A percentile compares a stretch with the other conserved stretches of the same genome.
These are phyloP conservation scores for Hymenochirus boettgeri DNA, from an alignment of 2,113 vertebrate genomes.

Conservation along the genomic window DNA sequence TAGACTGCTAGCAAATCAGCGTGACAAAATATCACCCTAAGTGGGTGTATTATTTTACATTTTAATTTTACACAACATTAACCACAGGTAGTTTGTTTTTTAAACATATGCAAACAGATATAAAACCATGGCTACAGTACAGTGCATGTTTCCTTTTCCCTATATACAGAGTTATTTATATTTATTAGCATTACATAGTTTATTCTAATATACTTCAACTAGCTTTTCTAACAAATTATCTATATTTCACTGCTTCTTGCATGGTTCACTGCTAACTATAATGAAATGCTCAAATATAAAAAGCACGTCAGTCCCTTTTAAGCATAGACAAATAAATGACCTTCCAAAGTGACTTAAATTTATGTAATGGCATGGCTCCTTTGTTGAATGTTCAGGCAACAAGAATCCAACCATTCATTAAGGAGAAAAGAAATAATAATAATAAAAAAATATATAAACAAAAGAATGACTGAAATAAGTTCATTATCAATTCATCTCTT, in stretches of 20 bases:
- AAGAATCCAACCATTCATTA: conserved; percentile 91
- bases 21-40: no score
- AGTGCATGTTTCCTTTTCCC: no score
- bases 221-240: conserved; percentile 67
- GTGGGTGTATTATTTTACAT: no score
- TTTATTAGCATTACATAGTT: no score
- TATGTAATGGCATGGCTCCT: conserved; percentile 59
- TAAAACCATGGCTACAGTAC: no score
- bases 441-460: conserved; percentile 44
- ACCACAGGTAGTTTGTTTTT: no score
- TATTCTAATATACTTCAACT: conserved; percentile 68
- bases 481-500: conserved; percentile 80
- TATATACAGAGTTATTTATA: no score
- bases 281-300: conserved; percentile 99
- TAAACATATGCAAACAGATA: no score
- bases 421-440: conserved; percentile 57
- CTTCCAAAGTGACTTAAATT: conserved; percentile 82
- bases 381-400: conserved; percentile 58
- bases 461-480: conserved; percentile 61
- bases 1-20: no score
- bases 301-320: conserved; percentile 79
- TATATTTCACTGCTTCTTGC: conserved; percentile 74
- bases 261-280: conserved; percentile 95
- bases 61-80: no score
- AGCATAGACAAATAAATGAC: conserved; percentile 71